Evolutionary conservation across 2,797 vertebrate genomes (phyloP).

Genomic region (Melanotaenia parkinsoni): DNA sequence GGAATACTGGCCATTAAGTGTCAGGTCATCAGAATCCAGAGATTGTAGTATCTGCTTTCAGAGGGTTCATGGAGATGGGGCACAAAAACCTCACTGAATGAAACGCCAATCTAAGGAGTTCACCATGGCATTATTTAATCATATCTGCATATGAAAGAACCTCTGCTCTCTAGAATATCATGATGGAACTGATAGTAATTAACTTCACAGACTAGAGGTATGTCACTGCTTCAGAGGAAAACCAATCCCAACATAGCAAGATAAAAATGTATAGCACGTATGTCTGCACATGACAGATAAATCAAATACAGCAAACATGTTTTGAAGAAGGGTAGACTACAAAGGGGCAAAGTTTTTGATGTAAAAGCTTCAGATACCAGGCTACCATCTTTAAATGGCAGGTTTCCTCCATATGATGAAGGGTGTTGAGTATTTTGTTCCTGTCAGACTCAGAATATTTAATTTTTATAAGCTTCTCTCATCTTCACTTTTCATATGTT

Average conservation of each 20-base stretch:
- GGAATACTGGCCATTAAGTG: slow-evolving; percentile 60
- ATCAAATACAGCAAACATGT: slow-evolving; percentile 11
- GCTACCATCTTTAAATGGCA: background rate
- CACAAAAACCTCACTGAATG: slow-evolving; percentile 71
- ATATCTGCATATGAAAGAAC: slow-evolving; percentile 80
- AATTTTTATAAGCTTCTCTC: background rate
- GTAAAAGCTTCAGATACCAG: slow-evolving; percentile 1
- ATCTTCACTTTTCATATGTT: background rate
- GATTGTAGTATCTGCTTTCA: slow-evolving; percentile 44
- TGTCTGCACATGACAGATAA: slow-evolving; percentile 1
- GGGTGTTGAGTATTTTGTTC: slow-evolving; percentile 9
- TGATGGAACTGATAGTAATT: slow-evolving; percentile 67
- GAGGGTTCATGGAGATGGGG: slow-evolving; percentile 45
- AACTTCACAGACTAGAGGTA: slow-evolving; percentile 59
- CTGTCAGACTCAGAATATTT: background rate
- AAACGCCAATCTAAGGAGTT: slow-evolving; percentile 77
- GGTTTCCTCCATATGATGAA: slow-evolving; percentile 15
- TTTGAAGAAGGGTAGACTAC: slow-evolving; percentile 28
- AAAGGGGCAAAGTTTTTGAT: slow-evolving; percentile 22
- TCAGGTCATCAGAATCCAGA: slow-evolving; percentile 77
- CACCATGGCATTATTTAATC: slow-evolving; percentile 71
- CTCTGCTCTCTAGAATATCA: slow-evolving; percentile 50
- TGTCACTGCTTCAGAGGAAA: slow-evolving; percentile 40
- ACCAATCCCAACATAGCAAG: slow-evolving; percentile 24
- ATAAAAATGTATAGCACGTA: slow-evolving; percentile 33